phyloP scores from a whole-genome alignment of 2,113 vertebrate genomes.

The Daboia siamensis region DNA sequence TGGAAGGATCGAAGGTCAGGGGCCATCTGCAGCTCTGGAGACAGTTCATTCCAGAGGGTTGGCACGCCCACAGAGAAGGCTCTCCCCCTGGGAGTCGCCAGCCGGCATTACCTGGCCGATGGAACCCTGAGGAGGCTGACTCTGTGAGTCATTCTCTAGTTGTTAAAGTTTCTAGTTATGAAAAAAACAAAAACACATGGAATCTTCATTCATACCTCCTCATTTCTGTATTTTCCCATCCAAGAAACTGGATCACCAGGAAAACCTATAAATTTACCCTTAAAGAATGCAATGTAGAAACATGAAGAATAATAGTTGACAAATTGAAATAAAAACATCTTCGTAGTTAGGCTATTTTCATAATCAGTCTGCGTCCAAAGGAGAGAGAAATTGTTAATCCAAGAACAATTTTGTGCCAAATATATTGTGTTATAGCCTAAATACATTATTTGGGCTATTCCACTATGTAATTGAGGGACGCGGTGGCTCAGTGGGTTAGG shows the following conservation, averaged over 20 bases:
- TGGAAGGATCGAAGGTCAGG: too few species aligned
- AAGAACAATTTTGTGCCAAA: conserved; percentile 38
- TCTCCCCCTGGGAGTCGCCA: too few species aligned
- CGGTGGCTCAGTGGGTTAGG: too few species aligned
- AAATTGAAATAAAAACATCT: conserved; percentile 97
- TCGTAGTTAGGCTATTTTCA: conserved; percentile 92
- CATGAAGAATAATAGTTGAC: conserved; percentile 97
- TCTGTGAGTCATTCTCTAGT: not conserved
- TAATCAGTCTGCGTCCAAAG: conserved; percentile 83
- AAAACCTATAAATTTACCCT: conserved; percentile 88
- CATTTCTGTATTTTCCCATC: conserved; percentile 85
- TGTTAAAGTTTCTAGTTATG: not conserved
- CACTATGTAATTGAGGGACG: conserved; percentile 20
- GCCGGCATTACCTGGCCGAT: too few species aligned
- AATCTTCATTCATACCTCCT: conserved; percentile 76
- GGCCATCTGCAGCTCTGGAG: too few species aligned
- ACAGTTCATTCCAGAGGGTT: too few species aligned
- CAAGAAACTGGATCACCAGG: conserved; percentile 87
- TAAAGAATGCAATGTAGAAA: conserved; percentile 94
- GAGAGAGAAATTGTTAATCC: conserved; percentile 20
- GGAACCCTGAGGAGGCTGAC: too few species aligned
- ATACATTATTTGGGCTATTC: conserved; percentile 30
- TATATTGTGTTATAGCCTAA: conserved; percentile 28
- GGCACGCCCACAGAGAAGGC: too few species aligned
- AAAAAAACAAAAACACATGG: not conserved